A percentile compares a stretch with the other conserved stretches of the same genome.
Conservation (phyloP, 53 echinoderm and acorn worm species). For the Luidia sarsii region DNA sequence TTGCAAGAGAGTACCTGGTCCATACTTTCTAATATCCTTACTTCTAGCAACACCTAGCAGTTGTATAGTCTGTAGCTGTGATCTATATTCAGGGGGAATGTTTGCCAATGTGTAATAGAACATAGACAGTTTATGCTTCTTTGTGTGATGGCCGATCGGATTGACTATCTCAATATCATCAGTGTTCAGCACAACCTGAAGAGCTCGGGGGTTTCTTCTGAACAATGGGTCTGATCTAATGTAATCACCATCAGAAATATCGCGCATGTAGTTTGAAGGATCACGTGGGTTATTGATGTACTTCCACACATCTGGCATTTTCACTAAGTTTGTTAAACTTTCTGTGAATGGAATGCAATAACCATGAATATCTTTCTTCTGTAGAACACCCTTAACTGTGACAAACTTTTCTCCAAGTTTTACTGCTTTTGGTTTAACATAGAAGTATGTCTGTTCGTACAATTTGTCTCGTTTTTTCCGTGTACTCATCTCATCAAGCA, state of each 20-base stretch:
- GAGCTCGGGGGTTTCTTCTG: slow-evolving; percentile 56
- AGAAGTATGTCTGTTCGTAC: slow-evolving; percentile 32
- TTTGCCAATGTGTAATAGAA: slow-evolving; percentile 65
- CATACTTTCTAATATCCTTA: slow-evolving; percentile 41
- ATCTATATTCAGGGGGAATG: slow-evolving; percentile 64
- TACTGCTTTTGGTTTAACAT: slow-evolving; percentile 50
- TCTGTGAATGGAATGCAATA: slow-evolving; percentile 63
- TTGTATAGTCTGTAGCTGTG: slow-evolving; percentile 57
- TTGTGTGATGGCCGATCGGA: slow-evolving; percentile 65
- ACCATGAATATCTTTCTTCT: slow-evolving; percentile 40
- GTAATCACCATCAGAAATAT: slow-evolving; percentile 66
- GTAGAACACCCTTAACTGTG: slow-evolving; percentile 37
- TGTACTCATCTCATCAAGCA: slow-evolving; percentile 31
- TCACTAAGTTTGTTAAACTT: slow-evolving; percentile 55
- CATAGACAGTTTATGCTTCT: slow-evolving; percentile 74
- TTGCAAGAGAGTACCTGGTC: slow-evolving; percentile 14
- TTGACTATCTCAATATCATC: slow-evolving; percentile 80
- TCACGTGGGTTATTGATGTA: slow-evolving; percentile 38
- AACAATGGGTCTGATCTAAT: slow-evolving; percentile 47
- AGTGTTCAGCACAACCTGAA: slow-evolving; percentile 61
- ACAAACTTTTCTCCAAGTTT: slow-evolving; percentile 46
- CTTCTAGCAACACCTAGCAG: slow-evolving; percentile 66
- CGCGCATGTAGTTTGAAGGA: slow-evolving; percentile 52
- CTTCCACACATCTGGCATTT: slow-evolving; percentile 60
- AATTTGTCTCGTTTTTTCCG: slow-evolving; percentile 29